Evolutionary conservation across 2,888 invertebrate genomes (phyloP), one percentile per base, ranked within the genome.

Genomic region (Hydropsyche betteni): DNA sequence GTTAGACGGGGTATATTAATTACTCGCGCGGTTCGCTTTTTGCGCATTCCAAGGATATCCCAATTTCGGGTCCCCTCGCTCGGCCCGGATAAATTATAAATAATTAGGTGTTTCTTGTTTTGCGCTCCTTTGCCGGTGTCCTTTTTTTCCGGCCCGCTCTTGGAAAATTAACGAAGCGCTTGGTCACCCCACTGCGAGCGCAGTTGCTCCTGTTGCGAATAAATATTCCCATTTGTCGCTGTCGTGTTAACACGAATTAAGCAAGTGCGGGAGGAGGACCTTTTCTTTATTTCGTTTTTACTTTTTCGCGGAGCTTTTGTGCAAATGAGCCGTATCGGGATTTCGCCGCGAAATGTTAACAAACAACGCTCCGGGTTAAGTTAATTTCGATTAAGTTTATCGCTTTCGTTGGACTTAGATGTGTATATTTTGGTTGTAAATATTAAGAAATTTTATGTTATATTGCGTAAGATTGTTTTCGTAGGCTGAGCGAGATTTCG

Each of bases 1-100:
- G 71, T 75, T 75, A 75, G 68, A 53, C 50, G 51, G 71, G 64
- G 75, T 71, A 53, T 75, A 75, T 75, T 75, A 75, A 75, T 75
- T 75, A 75, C 75, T 53, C 38, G 69, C 70, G 14, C 53, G 53
- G 52, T 53, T 34, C 58, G 52, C 72, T 72, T 72, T 72, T 72
- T 72, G 72, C 55, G 72, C 72, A 72, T 72, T 72, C 72, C 72
- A 44, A 34, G 72, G 72, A 72, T 72, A 72, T 72, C 72, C 58
- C 72, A 72, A 58, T 58, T 72, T 58, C 14, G 16, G 52, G 36
- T 64, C 64, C 36, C 34, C 64, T 34, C 36, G 36, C 36, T 36
- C 36, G 24, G 34, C 51, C 34, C 61, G 75, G 75, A 75, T 75
- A 75, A 75, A 75, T 75, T 75, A 68, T 75, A 75, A 75, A 75